These are phyloP conservation scores for Patella pellucida DNA, from an alignment of 2,888 invertebrate species.

Conservation along the genomic window DNA sequence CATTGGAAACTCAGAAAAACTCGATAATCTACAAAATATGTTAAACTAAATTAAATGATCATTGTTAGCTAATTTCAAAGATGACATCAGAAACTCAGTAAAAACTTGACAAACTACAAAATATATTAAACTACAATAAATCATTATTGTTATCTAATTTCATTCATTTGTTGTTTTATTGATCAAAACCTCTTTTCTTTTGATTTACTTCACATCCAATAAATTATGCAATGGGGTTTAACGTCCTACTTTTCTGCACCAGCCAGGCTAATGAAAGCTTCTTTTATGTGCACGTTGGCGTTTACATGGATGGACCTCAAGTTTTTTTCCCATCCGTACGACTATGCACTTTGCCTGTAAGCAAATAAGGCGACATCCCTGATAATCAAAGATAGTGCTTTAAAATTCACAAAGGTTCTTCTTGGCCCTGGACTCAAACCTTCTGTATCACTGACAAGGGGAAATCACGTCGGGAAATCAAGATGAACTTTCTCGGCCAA, in stretches of 20 bases:
- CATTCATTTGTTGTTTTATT: not conserved
- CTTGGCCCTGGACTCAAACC: too few relatives aligned
- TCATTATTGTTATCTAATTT: too few relatives aligned
- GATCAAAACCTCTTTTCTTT: not conserved
- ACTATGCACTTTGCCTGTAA: too few relatives aligned
- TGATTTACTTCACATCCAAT: not conserved
- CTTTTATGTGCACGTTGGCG: too few relatives aligned
- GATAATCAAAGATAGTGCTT: not conserved
- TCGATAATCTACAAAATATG: constrained; percentile 46
- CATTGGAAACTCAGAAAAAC: constrained; percentile 63
- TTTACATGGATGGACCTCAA: too few relatives aligned
- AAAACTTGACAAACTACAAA: constrained; percentile 55
- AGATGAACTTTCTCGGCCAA: too few relatives aligned
- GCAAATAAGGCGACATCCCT: too few relatives aligned
- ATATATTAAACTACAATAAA: not conserved
- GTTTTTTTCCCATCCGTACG: too few relatives aligned
- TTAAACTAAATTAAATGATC: not conserved
- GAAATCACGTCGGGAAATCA: too few relatives aligned
- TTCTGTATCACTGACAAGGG: too few relatives aligned
- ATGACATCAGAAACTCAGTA: constrained; percentile 61
- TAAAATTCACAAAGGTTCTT: not conserved
- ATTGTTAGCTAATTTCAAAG: constrained; percentile 19
- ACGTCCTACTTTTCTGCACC: not conserved
- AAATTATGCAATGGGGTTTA: not conserved
- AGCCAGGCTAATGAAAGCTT: too few relatives aligned